phyloP scores from a whole-genome alignment of 2,888 invertebrate species.

The Eledone cirrhosa region DNA sequence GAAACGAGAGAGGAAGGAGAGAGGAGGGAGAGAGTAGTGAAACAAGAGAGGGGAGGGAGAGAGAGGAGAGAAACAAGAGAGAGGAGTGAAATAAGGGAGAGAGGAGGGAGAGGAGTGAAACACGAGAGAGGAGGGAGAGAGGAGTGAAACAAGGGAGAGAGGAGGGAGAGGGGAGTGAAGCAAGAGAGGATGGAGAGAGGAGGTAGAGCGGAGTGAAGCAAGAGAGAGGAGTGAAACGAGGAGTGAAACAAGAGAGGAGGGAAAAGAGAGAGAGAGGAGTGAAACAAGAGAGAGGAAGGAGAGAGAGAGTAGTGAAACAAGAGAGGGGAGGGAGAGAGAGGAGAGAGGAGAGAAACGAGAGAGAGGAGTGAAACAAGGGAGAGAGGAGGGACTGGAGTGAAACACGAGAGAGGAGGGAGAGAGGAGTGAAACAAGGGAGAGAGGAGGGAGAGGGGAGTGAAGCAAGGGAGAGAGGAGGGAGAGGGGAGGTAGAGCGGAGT shows the following conservation, averaged over 20 bases:
- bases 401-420: too few species aligned
- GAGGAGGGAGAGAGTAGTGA: not conserved
- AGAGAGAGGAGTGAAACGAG: not conserved
- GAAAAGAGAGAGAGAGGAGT: not conserved
- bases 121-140: not conserved
- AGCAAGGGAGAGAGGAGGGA: not conserved
- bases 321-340: not conserved
- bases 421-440: not conserved
- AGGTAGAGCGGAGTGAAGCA: not conserved
- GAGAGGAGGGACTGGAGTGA: not conserved
- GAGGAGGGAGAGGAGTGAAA: not conserved
- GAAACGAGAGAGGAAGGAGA: not conserved
- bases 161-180: not conserved
- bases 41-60: not conserved
- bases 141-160: not conserved
- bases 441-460: not conserved
- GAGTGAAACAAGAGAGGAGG: not conserved
- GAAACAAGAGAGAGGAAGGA: not conserved
- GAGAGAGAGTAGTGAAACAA: not conserved
- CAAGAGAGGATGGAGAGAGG: not conserved
- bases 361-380: not conserved
- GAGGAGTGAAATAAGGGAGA: not conserved
- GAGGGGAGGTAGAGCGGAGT: not conserved
- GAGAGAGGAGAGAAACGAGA: not conserved
- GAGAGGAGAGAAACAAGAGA: not conserved